Conservation (phyloP, 2,113 vertebrate genomes). For the Urocolius indicus region DNA sequence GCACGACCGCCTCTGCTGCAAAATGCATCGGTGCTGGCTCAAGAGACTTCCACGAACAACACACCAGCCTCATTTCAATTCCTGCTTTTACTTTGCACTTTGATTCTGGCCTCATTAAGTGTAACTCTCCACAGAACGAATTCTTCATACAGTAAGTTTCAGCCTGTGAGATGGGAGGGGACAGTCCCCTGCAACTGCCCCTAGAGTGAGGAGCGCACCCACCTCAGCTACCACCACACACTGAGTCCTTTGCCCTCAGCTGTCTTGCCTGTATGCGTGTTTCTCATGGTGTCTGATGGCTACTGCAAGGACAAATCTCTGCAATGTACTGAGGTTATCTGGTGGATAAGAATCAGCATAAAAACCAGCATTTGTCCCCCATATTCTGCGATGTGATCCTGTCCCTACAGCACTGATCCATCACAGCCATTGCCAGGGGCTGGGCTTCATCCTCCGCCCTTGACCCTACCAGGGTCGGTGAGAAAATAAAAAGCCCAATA, state of each 20-base stretch:
- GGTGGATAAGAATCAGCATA: background rate
- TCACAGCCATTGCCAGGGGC: background rate
- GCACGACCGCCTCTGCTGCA: background rate
- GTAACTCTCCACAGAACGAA: fast-evolving
- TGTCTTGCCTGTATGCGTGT: background rate
- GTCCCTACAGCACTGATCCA: too few relatives aligned
- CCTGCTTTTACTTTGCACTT: background rate
- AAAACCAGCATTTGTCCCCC: background rate
- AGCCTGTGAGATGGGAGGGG: fast-evolving
- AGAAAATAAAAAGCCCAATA: background rate
- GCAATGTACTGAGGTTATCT: background rate
- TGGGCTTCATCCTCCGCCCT: background rate
- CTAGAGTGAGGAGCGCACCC: background rate
- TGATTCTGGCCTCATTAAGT: background rate
- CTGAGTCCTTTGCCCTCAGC: background rate
- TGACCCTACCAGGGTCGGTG: background rate
- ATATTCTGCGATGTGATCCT: background rate
- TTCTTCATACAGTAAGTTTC: background rate
- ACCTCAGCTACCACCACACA: background rate
- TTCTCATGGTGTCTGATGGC: background rate
- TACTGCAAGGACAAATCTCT: background rate
- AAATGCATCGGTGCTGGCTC: fast-evolving
- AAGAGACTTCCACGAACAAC: background rate
- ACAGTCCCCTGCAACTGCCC: background rate
- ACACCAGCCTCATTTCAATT: background rate